A percentile compares a stretch with the other conserved stretches of the same genome.
phyloP scores from a whole-genome alignment of 2,888 invertebrate species.

The Cryptosula pallasiana region DNA sequence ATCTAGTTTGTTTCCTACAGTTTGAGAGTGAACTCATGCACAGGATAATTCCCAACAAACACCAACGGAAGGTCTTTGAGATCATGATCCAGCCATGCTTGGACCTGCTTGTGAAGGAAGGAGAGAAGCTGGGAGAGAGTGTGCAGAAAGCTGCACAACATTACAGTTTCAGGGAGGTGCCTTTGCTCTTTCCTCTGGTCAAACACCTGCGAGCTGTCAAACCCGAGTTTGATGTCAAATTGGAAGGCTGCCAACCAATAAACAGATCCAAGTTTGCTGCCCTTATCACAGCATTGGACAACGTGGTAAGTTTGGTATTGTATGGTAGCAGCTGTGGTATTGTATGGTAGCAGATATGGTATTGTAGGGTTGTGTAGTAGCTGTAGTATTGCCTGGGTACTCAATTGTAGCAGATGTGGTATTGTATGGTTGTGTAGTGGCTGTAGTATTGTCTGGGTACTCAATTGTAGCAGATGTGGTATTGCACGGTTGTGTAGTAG shows the following conservation, averaged over 20 bases:
- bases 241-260: conserved; percentile 60
- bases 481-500: too few relatives aligned
- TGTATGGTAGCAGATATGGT: too few relatives aligned
- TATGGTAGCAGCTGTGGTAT: too few relatives aligned
- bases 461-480: too few relatives aligned
- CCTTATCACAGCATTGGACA: conserved; percentile 68
- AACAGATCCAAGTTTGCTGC: conserved; percentile 66
- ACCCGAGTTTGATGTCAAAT: conserved; percentile 73
- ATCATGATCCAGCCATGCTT: conserved; percentile 77
- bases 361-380: too few relatives aligned
- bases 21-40: conserved; percentile 77
- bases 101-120: conserved; percentile 77
- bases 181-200: conserved; percentile 75
- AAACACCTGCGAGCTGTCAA: conserved; percentile 71
- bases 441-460: too few relatives aligned
- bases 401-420: too few relatives aligned
- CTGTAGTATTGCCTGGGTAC: too few relatives aligned
- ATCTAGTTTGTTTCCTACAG: too few relatives aligned
- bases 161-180: conserved; percentile 73
- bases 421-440: too few relatives aligned
- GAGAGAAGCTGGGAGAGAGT: conserved; percentile 72
- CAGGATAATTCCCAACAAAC: conserved; percentile 74
- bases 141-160: conserved; percentile 70
- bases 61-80: conserved; percentile 77
- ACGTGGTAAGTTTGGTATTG: conserved; percentile 64